Conservation (phyloP, 2,797 vertebrate species). For the Adelosebastes latens region DNA sequence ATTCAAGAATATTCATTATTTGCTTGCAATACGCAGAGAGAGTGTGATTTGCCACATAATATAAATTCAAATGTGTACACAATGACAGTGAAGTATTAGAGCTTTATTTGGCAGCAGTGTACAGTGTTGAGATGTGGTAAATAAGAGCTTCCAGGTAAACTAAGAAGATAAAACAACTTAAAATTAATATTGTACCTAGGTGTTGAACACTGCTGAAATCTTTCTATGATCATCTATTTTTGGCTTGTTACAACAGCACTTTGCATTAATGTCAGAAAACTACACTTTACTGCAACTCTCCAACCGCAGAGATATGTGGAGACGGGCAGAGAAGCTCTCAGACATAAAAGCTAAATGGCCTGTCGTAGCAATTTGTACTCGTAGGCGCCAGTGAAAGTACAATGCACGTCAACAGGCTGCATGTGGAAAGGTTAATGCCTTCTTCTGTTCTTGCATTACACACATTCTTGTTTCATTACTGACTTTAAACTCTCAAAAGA, state of each 20-base stretch:
- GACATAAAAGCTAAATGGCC: conserved; percentile 50
- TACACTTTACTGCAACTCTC: not conserved
- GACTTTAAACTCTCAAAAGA: not conserved
- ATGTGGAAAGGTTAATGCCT: conserved; percentile 18
- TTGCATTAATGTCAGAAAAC: not conserved
- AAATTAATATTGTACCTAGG: not conserved
- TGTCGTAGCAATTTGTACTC: conserved; percentile 31
- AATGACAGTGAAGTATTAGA: not conserved
- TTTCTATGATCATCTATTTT: not conserved
- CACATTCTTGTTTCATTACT: not conserved
- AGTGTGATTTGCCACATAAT: not conserved
- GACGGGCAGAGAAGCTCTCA: conserved; percentile 29
- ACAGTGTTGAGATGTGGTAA: not conserved
- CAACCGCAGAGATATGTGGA: conserved; percentile 3
- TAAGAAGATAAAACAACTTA: not conserved
- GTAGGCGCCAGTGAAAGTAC: conserved; percentile 31
- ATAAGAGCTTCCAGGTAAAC: not conserved
- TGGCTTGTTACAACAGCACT: not conserved
- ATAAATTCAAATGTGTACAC: not conserved
- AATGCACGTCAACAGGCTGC: conserved; percentile 11
- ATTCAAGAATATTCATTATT: conserved; percentile 6
- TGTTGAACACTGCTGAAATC: not conserved
- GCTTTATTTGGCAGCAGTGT: not conserved
- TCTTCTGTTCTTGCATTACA: not conserved
- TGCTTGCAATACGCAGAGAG: too few species aligned